Evolutionary conservation across 2,797 vertebrate genomes (phyloP).

Genomic region (Amphiprion clarkii): DNA sequence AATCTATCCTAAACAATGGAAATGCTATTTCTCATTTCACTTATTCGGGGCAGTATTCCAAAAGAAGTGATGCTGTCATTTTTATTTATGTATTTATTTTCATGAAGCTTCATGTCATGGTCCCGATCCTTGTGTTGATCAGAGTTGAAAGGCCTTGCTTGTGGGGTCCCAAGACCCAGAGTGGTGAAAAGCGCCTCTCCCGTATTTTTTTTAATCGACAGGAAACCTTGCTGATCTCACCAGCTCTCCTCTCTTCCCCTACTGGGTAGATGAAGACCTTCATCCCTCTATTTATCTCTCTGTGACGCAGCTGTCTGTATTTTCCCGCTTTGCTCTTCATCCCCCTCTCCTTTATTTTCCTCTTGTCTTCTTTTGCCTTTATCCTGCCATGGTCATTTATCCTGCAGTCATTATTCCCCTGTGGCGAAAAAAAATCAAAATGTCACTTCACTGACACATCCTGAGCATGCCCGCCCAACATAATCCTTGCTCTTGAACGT

Average conservation of each 20-base stretch:
- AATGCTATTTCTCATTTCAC: conserved; percentile 10
- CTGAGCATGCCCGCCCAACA: conserved; percentile 33
- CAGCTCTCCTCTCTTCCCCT: conserved; percentile 38
- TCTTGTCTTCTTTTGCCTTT: conserved; percentile 41
- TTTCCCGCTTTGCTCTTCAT: conserved; percentile 37
- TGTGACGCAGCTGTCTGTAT: conserved; percentile 51
- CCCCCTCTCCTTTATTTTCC: conserved; percentile 41
- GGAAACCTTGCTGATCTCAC: conserved; percentile 43
- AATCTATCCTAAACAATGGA: neutral
- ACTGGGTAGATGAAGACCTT: conserved; percentile 55
- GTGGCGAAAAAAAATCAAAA: conserved; percentile 30
- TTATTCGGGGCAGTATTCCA: neutral
- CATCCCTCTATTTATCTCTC: conserved; percentile 52
- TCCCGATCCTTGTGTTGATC: conserved; percentile 9
- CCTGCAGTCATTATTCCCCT: conserved; percentile 31
- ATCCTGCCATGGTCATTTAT: conserved; percentile 34
- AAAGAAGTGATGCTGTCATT: conserved; percentile 12
- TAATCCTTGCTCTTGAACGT: conserved; percentile 12
- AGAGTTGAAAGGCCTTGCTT: conserved; percentile 46
- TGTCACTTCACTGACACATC: conserved; percentile 47
- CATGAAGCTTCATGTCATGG: neutral
- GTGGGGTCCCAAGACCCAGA: conserved; percentile 19
- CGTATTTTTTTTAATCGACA: conserved; percentile 32
- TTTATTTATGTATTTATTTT: neutral
- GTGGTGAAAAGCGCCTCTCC: conserved; percentile 7